Evolutionary conservation across 2,113 vertebrate genomes (phyloP).

Genomic region (Cyphomyrus plagiostoma): DNA sequence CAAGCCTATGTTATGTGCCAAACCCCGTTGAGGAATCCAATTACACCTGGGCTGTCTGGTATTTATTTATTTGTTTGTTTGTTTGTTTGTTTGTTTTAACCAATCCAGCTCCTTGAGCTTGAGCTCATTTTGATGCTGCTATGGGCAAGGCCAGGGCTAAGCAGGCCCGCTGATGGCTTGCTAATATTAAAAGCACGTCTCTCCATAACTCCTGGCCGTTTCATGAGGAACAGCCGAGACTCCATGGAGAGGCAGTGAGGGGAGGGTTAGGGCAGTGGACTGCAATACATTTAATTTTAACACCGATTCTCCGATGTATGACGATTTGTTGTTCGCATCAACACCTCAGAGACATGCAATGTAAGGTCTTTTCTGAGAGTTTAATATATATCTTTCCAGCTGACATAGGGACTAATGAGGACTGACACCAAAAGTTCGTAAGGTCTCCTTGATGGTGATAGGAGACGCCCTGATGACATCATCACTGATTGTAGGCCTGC

Average conservation of each 20-base stretch:
- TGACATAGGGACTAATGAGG: conserved; percentile 46
- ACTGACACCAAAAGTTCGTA: conserved; percentile 55
- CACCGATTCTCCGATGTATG: not conserved
- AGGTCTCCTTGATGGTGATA: conserved; percentile 49
- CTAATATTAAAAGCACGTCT: conserved; percentile 49
- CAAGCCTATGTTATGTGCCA: not conserved
- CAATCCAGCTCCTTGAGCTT: conserved; percentile 15
- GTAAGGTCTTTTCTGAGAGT: not conserved
- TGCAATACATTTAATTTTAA: not conserved
- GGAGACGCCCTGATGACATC: conserved; percentile 50
- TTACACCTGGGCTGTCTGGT: not conserved
- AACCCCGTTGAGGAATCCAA: not conserved
- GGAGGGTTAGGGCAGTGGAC: not conserved
- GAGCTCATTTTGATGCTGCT: conserved; percentile 21
- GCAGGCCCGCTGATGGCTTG: conserved; percentile 32
- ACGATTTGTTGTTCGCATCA: not conserved
- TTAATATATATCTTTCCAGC: conserved; percentile 32
- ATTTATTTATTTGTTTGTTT: no score
- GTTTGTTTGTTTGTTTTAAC: not conserved
- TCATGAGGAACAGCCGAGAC: not conserved
- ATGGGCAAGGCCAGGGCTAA: conserved; percentile 13
- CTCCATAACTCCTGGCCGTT: not conserved
- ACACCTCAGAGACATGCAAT: not conserved
- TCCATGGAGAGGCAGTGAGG: conserved; percentile 2
- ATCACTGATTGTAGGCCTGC: conserved; percentile 45